Evolutionary conservation across 2,113 vertebrate species (phyloP), one percentile per base, ranked within the genome.

Genomic region (Rhabdornis inornatus): DNA sequence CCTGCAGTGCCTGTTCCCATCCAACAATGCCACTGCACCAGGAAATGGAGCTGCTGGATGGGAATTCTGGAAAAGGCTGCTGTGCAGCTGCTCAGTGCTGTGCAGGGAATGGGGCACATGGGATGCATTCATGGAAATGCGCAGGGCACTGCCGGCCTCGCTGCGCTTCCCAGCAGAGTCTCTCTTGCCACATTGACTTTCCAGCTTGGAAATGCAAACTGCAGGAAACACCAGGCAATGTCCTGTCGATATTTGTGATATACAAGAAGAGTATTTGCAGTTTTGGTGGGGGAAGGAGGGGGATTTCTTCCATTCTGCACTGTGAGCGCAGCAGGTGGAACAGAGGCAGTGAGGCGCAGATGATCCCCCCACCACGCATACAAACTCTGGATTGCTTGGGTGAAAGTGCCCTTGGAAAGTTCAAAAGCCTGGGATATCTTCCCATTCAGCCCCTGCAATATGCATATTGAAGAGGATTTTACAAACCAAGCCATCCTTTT

Each of bases 381-480:
- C 83, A 94, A 45, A 89, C 95, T 37, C 53, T 0, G 22, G 50
- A 55, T 86, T 93, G 72, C 90, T 25, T 24, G 68, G 70, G 66
- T 77, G 63, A 85, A 91, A 96, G 87, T 89, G 82, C 84, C 90
- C 66, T 94, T 94, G 83, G 63, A 74, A 95, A 88, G 94, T 74
- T 95, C 53, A 94, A 95, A 95, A 94, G 90, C 93, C 50, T 17
- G 14, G 63, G 50, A 33, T 91, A 65, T 89, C 85, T 94, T 83
- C 87, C 81, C 87, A 74, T 91, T 93, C 90, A 94, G 53, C 35
- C 75, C 33, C 71, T 92, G 91, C 77, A 59, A 35, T 87, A 31
- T 94, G 89, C 89, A 92, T 91, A 70, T 91, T 92, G 82, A 95
- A 83, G 45, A 80, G 95, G 94, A 42, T 93, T 96, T 94, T 83